These are phyloP conservation scores for Gephyroberyx darwinii DNA, from an alignment of 2,797 vertebrate species.

Conservation along the genomic window DNA sequence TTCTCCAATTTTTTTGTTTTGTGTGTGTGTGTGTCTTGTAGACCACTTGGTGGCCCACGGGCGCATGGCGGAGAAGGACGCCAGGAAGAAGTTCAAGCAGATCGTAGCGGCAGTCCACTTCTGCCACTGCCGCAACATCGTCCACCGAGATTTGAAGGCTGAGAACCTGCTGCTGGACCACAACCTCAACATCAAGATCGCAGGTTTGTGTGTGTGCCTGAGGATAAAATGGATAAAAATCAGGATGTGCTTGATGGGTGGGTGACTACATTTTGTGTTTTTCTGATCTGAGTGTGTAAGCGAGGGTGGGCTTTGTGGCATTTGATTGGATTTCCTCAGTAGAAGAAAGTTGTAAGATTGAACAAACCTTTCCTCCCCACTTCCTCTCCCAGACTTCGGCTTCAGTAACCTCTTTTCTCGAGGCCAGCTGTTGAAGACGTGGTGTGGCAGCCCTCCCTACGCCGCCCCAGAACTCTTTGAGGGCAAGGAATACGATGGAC, in stretches of 20 bases:
- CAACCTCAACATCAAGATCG: slow-evolving; percentile 99
- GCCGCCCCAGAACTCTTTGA: slow-evolving; percentile 98
- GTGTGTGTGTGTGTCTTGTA: slow-evolving; percentile 58
- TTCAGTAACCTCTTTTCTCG: slow-evolving; percentile 98
- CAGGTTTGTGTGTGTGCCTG: slow-evolving; percentile 74
- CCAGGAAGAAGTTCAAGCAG: slow-evolving; percentile 97
- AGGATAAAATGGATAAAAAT: no score
- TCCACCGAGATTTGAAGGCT: slow-evolving; percentile 97
- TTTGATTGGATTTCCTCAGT: slow-evolving; percentile 35
- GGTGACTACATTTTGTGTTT: slow-evolving; percentile 26
- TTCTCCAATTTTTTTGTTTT: neutral
- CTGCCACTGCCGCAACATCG: slow-evolving; percentile 96
- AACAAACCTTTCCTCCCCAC: slow-evolving; percentile 19
- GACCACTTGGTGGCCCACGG: slow-evolving; percentile 98
- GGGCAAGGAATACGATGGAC: slow-evolving; percentile 97
- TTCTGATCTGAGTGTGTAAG: slow-evolving; percentile 57
- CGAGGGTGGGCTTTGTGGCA: slow-evolving; percentile 46
- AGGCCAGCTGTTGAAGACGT: slow-evolving; percentile 96
- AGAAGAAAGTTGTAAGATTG: slow-evolving; percentile 10
- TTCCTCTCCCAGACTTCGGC: slow-evolving; percentile 88
- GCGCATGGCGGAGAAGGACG: slow-evolving; percentile 98
- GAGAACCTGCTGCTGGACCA: slow-evolving; percentile 98
- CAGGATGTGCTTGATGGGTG: no score
- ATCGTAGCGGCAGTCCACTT: slow-evolving; percentile 97
- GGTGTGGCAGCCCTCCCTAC: slow-evolving; percentile 98